Conservation (phyloP, 1,140 invertebrate species). For the Stegodyphus mimosarum region DNA sequence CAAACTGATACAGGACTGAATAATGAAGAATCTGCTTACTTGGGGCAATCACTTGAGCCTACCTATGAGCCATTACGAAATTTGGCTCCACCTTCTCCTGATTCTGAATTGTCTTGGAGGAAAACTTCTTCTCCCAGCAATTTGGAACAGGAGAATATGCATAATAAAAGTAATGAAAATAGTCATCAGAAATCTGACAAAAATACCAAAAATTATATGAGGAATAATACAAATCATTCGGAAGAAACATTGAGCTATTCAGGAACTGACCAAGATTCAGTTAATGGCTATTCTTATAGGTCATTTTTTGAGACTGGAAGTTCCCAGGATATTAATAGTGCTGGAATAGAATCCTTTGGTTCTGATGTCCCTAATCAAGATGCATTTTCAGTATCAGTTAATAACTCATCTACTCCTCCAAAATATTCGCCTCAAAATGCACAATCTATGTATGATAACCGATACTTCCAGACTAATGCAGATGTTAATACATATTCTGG, state of each 20-base stretch:
- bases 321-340: conserved; percentile 1
- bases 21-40: conserved; percentile 20
- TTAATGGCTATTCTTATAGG: conserved; percentile 38
- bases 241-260: conserved; percentile 19
- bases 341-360: conserved; percentile 17
- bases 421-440: conserved; percentile 25
- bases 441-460: conserved; percentile 27
- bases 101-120: conserved; percentile 32
- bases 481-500: conserved; percentile 13
- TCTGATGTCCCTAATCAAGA: conserved; percentile 17
- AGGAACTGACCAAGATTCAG: neutral
- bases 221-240: neutral
- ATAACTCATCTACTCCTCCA: conserved; percentile 1
- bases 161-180: conserved; percentile 2
- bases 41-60: conserved; percentile 16
- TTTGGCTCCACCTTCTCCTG: conserved; percentile 40
- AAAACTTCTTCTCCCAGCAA: conserved; percentile 26
- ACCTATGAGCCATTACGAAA: conserved; percentile 47
- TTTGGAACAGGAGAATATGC: neutral
- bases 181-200: conserved; percentile 9
- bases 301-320: conserved; percentile 27
- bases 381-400: conserved; percentile 1
- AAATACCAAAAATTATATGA: neutral
- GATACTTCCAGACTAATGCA: conserved; percentile 11
- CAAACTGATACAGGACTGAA: conserved; percentile 18